Conservation (phyloP, 2,113 vertebrate species). For the Siniperca chuatsi region DNA sequence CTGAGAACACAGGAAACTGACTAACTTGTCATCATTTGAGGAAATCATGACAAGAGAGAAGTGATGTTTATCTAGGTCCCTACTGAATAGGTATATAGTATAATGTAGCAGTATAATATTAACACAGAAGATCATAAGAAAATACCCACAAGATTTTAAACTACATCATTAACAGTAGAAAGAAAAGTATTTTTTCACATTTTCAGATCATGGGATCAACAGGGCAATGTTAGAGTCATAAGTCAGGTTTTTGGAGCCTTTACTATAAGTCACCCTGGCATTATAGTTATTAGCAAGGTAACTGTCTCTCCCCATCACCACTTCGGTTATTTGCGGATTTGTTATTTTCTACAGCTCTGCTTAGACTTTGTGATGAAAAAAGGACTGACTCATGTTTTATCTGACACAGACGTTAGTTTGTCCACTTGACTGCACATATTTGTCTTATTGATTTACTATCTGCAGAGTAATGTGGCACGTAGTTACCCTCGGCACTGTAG, state of each 20-base stretch:
- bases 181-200: neutral
- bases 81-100: neutral
- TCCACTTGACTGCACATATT: neutral
- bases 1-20: conserved; percentile 14
- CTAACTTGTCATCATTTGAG: neutral
- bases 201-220: neutral
- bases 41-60: neutral
- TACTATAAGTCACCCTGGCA: neutral
- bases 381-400: neutral
- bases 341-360: neutral
- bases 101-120: neutral
- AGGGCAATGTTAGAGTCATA: neutral
- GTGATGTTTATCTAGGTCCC: neutral
- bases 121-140: neutral
- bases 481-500: neutral
- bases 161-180: neutral
- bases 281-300: neutral
- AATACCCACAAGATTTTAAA: neutral
- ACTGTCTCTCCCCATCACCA: neutral
- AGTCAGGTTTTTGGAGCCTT: neutral
- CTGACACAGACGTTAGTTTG: neutral
- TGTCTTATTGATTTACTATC: neutral
- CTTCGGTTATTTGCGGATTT: neutral
- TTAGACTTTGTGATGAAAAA: neutral
- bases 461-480: neutral